Base-by-base conservation (phyloP, 1,140 invertebrate genomes). In the Melipona quadrifasciata region DNA sequence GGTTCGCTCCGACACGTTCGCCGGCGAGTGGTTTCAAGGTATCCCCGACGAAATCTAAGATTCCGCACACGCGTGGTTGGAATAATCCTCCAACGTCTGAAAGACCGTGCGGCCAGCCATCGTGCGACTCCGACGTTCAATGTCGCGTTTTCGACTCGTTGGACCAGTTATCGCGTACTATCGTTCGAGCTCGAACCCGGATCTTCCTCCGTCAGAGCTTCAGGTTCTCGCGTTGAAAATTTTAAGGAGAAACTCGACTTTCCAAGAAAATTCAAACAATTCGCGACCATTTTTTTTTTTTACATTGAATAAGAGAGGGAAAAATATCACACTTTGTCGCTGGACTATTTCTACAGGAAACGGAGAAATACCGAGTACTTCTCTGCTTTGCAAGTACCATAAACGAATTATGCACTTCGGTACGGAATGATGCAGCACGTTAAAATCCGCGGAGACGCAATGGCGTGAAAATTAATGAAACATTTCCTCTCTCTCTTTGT, bases 31-130 rank as follows among this genome's bases (percentile, higher is more conserved):
- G n/a, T 17, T 34, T 39, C 65, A 11, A 73, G 51, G 53, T 57
- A 57, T 24, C 27, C 51, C 27, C 51, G 27, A 17, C 21, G 58
- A 76, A 61, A 76, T 58, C 73, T 75, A 39, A 39, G 73, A 75
- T 39, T 61, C 31, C 57, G 21, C 21, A 27, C 21, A 24, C 55
- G 74, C 74, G 74, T 61, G 21, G 24, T 58, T 21, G 27, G 57
- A 76, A 76, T 76, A 76, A 76, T 76, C 1, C 55, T 3, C n/a
- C 4, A 55, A 17, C 17, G n/a, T 31, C 34, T 24, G 31, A 61
- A n/a, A 47, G 39, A 24, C 14, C 55, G 31, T 58, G 12, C 12
- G 27, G 71, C n/a, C 24, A 72, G 71, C 51, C 47, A 72, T 11
- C 39, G 21, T 6, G 70, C 24, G n/a, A 12, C 16, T 27, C n/a